Conservation (phyloP, 2,113 vertebrate species). For the Coptodon bakossiorum region DNA sequence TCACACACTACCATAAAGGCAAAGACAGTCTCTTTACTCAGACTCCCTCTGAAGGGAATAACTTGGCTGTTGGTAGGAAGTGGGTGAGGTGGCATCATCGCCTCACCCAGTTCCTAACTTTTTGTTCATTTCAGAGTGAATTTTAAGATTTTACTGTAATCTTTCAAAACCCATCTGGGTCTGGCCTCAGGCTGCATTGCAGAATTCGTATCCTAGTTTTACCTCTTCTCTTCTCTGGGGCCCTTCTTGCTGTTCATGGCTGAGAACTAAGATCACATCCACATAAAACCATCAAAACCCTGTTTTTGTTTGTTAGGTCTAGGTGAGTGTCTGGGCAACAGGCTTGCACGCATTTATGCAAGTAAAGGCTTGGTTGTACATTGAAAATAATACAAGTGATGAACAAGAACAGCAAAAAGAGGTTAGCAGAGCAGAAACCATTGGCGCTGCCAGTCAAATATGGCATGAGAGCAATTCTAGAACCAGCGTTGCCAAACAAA, state of each 20-base stretch:
- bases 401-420: background rate
- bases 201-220: accelerated
- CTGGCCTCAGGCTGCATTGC: background rate
- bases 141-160: background rate
- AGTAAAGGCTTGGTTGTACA: background rate
- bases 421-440: background rate
- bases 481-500: background rate
- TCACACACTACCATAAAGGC: background rate
- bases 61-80: background rate
- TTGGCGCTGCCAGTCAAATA: background rate
- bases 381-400: background rate
- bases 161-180: background rate
- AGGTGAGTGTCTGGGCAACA: background rate
- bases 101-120: background rate
- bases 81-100: background rate
- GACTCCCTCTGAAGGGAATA: accelerated
- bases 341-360: background rate
- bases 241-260: background rate
- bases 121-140: background rate
- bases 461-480: background rate
- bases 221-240: background rate
- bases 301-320: background rate
- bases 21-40: background rate
- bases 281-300: background rate
- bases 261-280: background rate